Conservation (phyloP, 2,797 vertebrate genomes). For the Podargus strigoides region DNA sequence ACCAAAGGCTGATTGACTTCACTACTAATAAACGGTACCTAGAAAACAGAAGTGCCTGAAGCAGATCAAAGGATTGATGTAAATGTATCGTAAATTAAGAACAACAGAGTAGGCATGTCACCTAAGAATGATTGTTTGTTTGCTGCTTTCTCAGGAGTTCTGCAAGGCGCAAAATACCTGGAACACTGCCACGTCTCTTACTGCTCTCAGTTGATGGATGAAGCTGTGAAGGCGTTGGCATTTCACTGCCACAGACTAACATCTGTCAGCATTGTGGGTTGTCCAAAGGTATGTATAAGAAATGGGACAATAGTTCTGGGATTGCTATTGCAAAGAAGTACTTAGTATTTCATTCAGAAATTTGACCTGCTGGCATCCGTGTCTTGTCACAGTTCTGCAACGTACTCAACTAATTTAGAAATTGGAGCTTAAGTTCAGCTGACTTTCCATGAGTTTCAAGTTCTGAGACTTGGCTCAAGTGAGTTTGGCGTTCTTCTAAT, state of each 20-base stretch:
- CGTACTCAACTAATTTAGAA: neutral
- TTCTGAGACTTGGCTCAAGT: neutral
- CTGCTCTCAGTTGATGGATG: slow-evolving; percentile 75
- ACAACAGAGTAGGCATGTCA: neutral
- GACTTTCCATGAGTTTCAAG: neutral
- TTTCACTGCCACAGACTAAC: slow-evolving; percentile 76
- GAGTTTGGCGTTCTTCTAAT: neutral
- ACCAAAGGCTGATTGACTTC: neutral
- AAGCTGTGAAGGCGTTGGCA: slow-evolving; percentile 71
- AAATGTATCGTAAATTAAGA: neutral
- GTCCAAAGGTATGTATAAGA: slow-evolving; percentile 73
- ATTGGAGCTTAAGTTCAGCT: neutral
- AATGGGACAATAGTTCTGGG: neutral
- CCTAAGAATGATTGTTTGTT: neutral
- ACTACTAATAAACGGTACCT: neutral
- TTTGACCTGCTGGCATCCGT: neutral
- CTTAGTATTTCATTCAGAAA: neutral
- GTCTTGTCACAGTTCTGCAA: neutral
- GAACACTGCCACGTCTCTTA: slow-evolving; percentile 77
- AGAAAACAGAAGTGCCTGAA: neutral
- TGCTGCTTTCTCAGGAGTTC: slow-evolving; percentile 71
- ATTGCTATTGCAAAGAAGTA: neutral
- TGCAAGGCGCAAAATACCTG: slow-evolving; percentile 72
- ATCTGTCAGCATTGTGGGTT: slow-evolving; percentile 71
- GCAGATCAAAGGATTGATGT: neutral